phyloP scores from a whole-genome alignment of 2,113 vertebrate species.

The Connochaetes taurinus region DNA sequence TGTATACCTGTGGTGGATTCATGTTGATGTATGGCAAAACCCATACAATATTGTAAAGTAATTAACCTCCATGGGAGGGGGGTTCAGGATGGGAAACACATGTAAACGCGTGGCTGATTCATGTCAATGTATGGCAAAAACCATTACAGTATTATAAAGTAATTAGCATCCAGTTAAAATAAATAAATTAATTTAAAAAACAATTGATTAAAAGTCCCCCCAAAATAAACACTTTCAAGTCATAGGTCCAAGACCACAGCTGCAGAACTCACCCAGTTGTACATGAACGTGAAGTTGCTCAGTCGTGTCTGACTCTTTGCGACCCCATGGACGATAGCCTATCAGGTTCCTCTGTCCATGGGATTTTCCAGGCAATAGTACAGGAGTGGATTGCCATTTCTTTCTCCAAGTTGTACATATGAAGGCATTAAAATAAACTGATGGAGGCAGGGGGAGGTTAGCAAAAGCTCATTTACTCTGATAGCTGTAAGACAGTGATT shows the following conservation, averaged over 20 bases:
- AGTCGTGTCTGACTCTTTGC: no score
- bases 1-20: no score
- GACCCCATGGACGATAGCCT: no score
- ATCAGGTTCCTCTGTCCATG: no score
- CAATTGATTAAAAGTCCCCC: conserved; percentile 8
- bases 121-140: background rate
- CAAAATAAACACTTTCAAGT: conserved; percentile 37
- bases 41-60: no score
- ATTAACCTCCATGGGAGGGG: background rate
- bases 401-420: background rate
- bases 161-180: background rate
- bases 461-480: background rate
- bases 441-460: background rate
- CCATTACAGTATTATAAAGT: background rate
- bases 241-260: background rate
- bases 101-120: background rate
- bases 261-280: background rate
- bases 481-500: background rate
- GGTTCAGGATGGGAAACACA: background rate
- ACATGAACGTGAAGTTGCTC: background rate
- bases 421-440: background rate
- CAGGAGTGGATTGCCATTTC: no score
- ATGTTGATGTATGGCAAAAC: no score
- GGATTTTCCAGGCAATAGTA: no score
- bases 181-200: accelerated